A percentile compares a stretch with the other conserved stretches of the same genome.
Conservation (phyloP, 2,888 invertebrate genomes). For the Dynastes hyllus region DNA sequence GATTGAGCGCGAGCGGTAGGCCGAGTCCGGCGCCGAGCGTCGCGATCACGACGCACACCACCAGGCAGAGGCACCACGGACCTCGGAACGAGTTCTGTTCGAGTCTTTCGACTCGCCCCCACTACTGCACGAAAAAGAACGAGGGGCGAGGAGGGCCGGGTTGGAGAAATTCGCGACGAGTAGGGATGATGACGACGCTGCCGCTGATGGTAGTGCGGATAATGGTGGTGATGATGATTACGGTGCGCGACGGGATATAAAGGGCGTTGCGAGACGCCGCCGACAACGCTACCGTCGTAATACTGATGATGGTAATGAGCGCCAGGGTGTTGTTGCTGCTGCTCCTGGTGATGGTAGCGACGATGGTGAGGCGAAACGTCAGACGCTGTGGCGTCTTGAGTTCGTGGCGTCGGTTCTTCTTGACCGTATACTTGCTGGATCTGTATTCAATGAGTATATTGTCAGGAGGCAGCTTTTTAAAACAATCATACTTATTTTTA, state of each 20-base stretch:
- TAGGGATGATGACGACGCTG: neutral
- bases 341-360: conserved; percentile 62
- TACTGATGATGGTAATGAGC: too few species aligned
- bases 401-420: conserved; percentile 60
- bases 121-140: conserved; percentile 71
- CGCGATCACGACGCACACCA: conserved; percentile 76
- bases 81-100: conserved; percentile 71
- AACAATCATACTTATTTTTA: too few species aligned
- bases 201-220: neutral
- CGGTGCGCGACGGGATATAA: neutral
- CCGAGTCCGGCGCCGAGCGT: conserved; percentile 76
- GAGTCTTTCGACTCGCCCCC: conserved; percentile 72
- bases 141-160: conserved; percentile 63
- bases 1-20: conserved; percentile 73
- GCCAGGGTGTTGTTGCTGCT: conserved; percentile 56
- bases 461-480: too few species aligned
- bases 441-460: neutral
- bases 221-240: neutral
- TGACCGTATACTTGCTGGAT: neutral
- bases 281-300: too few species aligned
- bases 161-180: conserved; percentile 52
- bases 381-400: conserved; percentile 65
- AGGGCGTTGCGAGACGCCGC: too few species aligned
- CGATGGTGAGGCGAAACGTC: conserved; percentile 65
- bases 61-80: conserved; percentile 75